A percentile compares a stretch with the other conserved stretches of the same genome.
Conservation (phyloP, 2,113 vertebrate genomes). For the Chaetodon auriga region DNA sequence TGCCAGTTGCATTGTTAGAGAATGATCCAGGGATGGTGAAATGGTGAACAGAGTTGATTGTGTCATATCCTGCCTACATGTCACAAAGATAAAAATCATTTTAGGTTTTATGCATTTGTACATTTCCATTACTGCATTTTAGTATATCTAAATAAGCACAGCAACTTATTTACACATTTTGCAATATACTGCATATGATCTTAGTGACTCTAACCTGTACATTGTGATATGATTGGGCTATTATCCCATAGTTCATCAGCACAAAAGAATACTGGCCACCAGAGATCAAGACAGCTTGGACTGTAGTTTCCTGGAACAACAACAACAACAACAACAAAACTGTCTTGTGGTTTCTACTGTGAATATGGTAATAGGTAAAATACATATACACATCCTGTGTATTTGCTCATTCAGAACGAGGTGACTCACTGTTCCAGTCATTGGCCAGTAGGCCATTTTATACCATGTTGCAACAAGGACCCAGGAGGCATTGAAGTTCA, state of each 20-base stretch:
- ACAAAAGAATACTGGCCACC: slow-evolving; percentile 66
- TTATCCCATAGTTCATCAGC: slow-evolving; percentile 76
- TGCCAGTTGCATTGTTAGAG: not conserved
- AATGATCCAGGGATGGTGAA: slow-evolving; percentile 67
- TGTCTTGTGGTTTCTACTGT: too few species aligned
- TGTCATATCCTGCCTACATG: slow-evolving; percentile 75
- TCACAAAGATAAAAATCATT: too few species aligned
- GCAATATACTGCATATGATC: too few species aligned
- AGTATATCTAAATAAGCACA: too few species aligned
- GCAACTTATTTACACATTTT: accelerated
- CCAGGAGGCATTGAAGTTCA: slow-evolving; percentile 51
- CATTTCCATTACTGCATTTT: too few species aligned
- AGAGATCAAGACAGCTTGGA: slow-evolving; percentile 76
- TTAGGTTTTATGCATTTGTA: too few species aligned
- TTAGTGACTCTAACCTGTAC: slow-evolving; percentile 57
- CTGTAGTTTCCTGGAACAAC: too few species aligned
- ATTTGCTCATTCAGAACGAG: too few species aligned
- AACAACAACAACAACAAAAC: too few species aligned
- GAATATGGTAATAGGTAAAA: too few species aligned
- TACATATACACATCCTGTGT: too few species aligned
- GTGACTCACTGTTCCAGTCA: slow-evolving; percentile 56
- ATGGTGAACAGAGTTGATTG: slow-evolving; percentile 35
- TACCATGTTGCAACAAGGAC: slow-evolving; percentile 85
- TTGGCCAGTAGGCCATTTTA: slow-evolving; percentile 70
- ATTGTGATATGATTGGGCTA: accelerated